Evolutionary conservation across 2,888 invertebrate species (phyloP).

Genomic region (Catocala sponsa): DNA sequence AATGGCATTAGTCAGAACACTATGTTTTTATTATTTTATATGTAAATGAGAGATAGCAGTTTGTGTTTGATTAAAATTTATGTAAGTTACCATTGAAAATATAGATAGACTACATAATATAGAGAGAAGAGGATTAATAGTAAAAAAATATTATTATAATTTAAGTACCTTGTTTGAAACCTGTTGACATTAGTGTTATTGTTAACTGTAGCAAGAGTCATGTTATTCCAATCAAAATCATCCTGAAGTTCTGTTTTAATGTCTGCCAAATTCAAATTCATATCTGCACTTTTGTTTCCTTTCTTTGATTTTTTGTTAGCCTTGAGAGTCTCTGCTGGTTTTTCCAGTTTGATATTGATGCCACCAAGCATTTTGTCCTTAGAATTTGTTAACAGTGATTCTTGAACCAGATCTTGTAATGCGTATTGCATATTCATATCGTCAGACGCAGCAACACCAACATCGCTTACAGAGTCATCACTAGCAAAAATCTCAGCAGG

Average conservation of each 20-base stretch:
- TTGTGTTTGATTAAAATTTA: too few relatives aligned
- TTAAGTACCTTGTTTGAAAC: constrained; percentile 80
- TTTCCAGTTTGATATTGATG: constrained; percentile 79
- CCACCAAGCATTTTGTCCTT: constrained; percentile 83
- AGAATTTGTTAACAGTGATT: constrained; percentile 54
- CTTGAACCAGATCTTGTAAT: constrained; percentile 62
- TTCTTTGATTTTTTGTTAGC: constrained; percentile 71
- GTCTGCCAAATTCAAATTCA: constrained; percentile 69
- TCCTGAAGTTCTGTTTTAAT: constrained; percentile 85
- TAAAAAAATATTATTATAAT: background rate
- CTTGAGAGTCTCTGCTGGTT: constrained; percentile 55
- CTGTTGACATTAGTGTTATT: constrained; percentile 75
- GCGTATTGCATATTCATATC: constrained; percentile 64
- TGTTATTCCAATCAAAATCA: constrained; percentile 83
- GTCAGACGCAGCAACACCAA: constrained; percentile 67
- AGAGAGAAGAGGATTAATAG: background rate
- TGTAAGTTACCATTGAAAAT: too few relatives aligned
- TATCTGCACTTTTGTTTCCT: constrained; percentile 57
- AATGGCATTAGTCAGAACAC: background rate
- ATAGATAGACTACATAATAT: too few relatives aligned
- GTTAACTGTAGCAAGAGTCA: constrained; percentile 82
- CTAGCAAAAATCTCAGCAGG: constrained; percentile 86
- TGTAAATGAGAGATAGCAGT: too few relatives aligned
- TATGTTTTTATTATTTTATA: too few relatives aligned
- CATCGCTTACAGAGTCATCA: constrained; percentile 81